Evolutionary conservation across 2,797 vertebrate genomes (phyloP).

Genomic region (Alfaro cultratus): DNA sequence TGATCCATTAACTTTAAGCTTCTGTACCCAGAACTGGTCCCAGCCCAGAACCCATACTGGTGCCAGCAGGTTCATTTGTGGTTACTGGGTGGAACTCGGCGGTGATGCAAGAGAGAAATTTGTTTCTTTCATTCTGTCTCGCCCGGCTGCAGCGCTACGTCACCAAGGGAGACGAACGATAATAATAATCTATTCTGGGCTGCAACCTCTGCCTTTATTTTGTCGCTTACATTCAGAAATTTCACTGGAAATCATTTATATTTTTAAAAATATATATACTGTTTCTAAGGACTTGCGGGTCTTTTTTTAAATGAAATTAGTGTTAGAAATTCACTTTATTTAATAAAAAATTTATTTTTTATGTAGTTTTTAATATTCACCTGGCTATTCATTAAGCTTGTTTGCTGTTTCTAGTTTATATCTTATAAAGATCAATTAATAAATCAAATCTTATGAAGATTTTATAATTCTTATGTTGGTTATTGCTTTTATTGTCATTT

Average conservation of each 20-base stretch:
- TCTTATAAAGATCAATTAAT: neutral
- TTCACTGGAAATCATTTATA: neutral
- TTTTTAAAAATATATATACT: neutral
- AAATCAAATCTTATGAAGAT: neutral
- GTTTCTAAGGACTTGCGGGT: neutral
- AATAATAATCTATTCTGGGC: constrained; percentile 11
- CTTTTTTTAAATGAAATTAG: neutral
- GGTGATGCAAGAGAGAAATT: constrained; percentile 51
- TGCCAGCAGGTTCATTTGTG: constrained; percentile 74
- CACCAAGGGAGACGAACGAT: constrained; percentile 24
- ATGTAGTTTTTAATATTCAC: neutral
- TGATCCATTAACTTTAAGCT: constrained; percentile 65
- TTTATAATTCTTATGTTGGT: too few relatives aligned
- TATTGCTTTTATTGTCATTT: too few relatives aligned
- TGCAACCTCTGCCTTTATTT: constrained; percentile 13
- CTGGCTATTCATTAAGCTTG: neutral
- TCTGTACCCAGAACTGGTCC: constrained; percentile 50
- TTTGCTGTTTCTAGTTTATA: neutral
- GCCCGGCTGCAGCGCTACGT: constrained; percentile 18
- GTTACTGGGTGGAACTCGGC: constrained; percentile 72
- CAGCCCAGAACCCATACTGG: constrained; percentile 49
- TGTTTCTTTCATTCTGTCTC: constrained; percentile 37
- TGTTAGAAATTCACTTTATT: neutral
- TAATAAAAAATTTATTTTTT: too few relatives aligned
- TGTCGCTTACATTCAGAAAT: neutral